phyloP scores from a whole-genome alignment of 1,140 invertebrate genomes.

The Aleiodes sp. region DNA sequence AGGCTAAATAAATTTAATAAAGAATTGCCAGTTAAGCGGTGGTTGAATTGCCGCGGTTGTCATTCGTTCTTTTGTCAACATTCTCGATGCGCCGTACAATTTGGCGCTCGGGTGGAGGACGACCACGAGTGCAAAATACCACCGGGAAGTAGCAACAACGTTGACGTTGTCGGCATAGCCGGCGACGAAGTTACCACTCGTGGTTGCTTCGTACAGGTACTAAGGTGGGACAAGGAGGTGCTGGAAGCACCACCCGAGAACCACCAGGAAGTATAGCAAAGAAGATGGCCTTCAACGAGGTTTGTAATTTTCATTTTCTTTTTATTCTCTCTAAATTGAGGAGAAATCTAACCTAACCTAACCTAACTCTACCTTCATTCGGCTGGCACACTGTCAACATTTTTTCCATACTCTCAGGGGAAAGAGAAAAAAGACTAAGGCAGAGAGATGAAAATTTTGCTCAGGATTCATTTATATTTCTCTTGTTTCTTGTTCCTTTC shows the following conservation, averaged over 20 bases:
- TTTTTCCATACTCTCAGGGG: neutral
- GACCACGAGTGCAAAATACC: conserved; percentile 22
- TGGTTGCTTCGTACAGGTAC: neutral
- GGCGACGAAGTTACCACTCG: conserved; percentile 8
- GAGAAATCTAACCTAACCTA: conserved; percentile 50
- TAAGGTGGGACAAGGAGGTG: conserved; percentile 59
- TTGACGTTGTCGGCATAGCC: conserved; percentile 15
- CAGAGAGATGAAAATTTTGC: conserved; percentile 6
- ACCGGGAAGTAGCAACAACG: conserved; percentile 31
- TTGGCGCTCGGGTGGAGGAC: conserved; percentile 39
- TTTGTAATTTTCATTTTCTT: conserved; percentile 31
- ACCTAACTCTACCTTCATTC: conserved; percentile 46
- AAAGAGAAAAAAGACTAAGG: neutral
- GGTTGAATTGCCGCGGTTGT: conserved; percentile 32
- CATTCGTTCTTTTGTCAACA: conserved; percentile 29
- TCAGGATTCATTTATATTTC: too few relatives aligned
- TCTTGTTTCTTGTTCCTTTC: conserved; percentile 12
- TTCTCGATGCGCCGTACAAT: conserved; percentile 46
- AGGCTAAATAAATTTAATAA: neutral
- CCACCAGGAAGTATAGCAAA: conserved; percentile 60
- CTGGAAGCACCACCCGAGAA: conserved; percentile 56
- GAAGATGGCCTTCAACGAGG: conserved; percentile 68
- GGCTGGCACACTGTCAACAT: conserved; percentile 55
- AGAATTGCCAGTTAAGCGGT: conserved; percentile 37
- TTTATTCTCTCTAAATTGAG: neutral